These are phyloP conservation scores for Phylloscopus trochiloides DNA, from an alignment of 2,113 vertebrate species.

Conservation along the genomic window DNA sequence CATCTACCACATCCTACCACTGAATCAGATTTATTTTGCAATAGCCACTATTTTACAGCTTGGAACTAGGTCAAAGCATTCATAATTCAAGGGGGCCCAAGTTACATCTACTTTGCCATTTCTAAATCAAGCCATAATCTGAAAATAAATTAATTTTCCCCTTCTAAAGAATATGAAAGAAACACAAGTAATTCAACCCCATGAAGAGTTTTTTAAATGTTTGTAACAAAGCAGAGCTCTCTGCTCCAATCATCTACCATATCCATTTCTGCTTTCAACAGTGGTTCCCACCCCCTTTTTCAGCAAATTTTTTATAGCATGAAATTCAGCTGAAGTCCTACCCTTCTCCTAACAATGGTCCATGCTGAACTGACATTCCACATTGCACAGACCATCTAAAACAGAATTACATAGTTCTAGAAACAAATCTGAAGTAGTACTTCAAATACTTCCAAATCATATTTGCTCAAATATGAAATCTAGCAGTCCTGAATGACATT, in stretches of 20 bases:
- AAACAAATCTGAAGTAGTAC: background rate
- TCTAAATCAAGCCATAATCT: background rate
- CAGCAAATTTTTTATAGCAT: background rate
- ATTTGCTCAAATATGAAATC: background rate
- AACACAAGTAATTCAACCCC: background rate
- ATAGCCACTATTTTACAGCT: background rate
- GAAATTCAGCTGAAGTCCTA: background rate
- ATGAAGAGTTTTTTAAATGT: background rate
- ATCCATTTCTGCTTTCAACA: background rate
- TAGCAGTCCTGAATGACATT: background rate
- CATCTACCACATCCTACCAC: slow-evolving; percentile 14
- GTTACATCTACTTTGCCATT: background rate
- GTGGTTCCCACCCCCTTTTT: background rate
- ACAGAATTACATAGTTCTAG: background rate
- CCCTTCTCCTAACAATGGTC: background rate
- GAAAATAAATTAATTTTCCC: background rate
- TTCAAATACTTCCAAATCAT: background rate
- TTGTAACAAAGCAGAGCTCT: background rate
- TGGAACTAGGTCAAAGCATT: background rate
- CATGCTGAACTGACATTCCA: background rate
- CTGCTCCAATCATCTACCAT: background rate
- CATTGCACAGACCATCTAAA: background rate
- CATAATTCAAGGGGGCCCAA: background rate
- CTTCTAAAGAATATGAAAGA: background rate
- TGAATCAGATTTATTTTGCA: background rate